phyloP scores from a whole-genome alignment of 1,140 invertebrate genomes.

The Drosophila rufa region DNA sequence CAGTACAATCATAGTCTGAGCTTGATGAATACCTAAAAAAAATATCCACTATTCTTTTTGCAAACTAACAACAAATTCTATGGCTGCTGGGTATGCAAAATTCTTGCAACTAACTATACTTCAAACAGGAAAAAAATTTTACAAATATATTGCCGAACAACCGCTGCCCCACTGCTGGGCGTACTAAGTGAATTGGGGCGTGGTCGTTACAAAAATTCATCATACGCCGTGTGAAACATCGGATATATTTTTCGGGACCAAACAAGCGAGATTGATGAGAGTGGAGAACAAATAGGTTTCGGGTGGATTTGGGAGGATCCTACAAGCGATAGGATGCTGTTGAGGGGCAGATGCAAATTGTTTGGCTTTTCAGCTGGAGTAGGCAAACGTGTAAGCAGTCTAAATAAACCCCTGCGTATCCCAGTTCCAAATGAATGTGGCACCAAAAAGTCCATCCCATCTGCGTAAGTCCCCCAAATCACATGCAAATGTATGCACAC shows the following conservation, averaged over 20 bases:
- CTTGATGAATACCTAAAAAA: conserved; percentile 16
- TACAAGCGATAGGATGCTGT: background rate
- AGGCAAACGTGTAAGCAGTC: conserved; percentile 58
- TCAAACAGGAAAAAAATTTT: conserved; percentile 19
- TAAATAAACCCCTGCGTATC: conserved; percentile 17
- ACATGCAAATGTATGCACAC: conserved; percentile 68
- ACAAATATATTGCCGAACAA: conserved; percentile 12
- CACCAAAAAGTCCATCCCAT: conserved; percentile 21
- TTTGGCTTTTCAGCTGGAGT: conserved; percentile 42
- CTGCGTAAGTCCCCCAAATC: conserved; percentile 32
- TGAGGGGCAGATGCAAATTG: conserved; percentile 53
- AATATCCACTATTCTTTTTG: conserved; percentile 1
- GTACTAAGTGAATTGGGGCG: conserved; percentile 24
- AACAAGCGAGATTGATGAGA: conserved; percentile 33
- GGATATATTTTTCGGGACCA: conserved; percentile 42
- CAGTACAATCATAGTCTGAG: background rate
- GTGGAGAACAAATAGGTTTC: background rate
- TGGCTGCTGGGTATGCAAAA: conserved; percentile 15
- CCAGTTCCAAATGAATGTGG: conserved; percentile 17
- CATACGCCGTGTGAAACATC: conserved; percentile 44
- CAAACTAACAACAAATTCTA: conserved; percentile 6
- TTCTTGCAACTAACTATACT: conserved; percentile 1
- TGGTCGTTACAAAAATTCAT: conserved; percentile 42
- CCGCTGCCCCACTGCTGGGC: background rate
- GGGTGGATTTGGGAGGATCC: background rate